These are phyloP conservation scores for Drosophila guanche DNA, from an alignment of 1,140 invertebrate genomes.

Conservation along the genomic window DNA sequence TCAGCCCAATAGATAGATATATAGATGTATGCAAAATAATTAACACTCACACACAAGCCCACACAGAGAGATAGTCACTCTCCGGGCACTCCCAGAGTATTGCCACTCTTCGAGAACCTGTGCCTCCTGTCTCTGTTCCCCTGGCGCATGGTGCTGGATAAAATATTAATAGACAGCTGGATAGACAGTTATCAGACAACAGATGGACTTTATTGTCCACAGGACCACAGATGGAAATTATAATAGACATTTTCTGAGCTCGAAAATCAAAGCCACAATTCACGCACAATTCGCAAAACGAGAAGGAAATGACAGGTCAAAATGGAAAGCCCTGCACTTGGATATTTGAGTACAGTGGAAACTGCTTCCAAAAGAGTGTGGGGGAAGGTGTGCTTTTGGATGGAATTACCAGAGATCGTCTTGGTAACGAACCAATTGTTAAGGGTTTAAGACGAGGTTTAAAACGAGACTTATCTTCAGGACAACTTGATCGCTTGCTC, in stretches of 20 bases:
- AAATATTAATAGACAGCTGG: constrained; percentile 83
- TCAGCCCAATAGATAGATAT: too few relatives aligned
- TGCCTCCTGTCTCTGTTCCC: constrained; percentile 12
- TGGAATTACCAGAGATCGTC: too few relatives aligned
- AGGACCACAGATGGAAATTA: constrained; percentile 74
- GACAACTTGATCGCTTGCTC: too few relatives aligned
- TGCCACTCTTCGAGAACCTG: constrained; percentile 34
- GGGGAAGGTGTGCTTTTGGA: too few relatives aligned
- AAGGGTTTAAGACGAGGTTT: too few relatives aligned
- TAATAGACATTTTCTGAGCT: constrained; percentile 66
- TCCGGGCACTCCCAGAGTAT: neutral
- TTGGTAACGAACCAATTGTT: too few relatives aligned
- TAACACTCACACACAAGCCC: constrained; percentile 49
- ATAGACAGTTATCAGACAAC: constrained; percentile 83
- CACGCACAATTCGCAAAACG: constrained; percentile 7
- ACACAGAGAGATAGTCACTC: constrained; percentile 2
- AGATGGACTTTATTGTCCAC: constrained; percentile 78
- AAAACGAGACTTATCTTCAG: too few relatives aligned
- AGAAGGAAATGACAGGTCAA: too few relatives aligned
- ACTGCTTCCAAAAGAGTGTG: too few relatives aligned
- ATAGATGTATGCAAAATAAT: constrained; percentile 71
- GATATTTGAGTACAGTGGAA: too few relatives aligned
- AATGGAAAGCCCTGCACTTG: constrained; percentile 10
- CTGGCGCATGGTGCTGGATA: constrained; percentile 67
- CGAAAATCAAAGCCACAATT: constrained; percentile 58